Base-by-base conservation (phyloP, 2,888 invertebrate species). In the Ischnus inquisitorius region DNA sequence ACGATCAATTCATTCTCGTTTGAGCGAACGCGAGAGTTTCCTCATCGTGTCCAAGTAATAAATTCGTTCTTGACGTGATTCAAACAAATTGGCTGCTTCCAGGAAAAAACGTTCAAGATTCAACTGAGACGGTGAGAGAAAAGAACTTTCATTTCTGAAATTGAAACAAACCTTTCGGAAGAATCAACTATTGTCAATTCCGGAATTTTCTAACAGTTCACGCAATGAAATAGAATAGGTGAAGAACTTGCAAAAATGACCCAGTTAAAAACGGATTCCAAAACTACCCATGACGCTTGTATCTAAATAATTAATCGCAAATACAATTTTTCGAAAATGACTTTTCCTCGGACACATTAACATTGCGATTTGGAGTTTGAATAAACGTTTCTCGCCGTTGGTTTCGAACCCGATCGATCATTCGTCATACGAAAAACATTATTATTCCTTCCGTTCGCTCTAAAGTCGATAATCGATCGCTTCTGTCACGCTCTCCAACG, bases 391-490 rank as follows among this genome's bases (percentile, higher is more conserved):
- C 3, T 19, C 12, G 14, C 4, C 28, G 46, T 28, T 62, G 51
- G 14, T 39, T 34, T 16, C 34, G 8, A 5, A 34, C 3, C 16
- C 43, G 25, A 76, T 76, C 76, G 12, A 67, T 76, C 76, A 76
- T 54, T 41, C 51, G 10, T 54, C 54, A 10, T 4, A 10, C 65
- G 16, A 16, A 19, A n/a, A 48, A 14, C 22, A 62, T 60, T 77
- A 25, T 60, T 46, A 12, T 48, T 68, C 12, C 12, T 54, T 68
- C 1, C 64, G 10, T 22, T 28, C 28, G 65, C 71, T 72, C 34
- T 6, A 48, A 72, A 79, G 67, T 79, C 65, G 65, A 72, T 71
- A 79, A 79, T 71, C 62, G 78, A 79, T 79, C 78, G 64, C 54
- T 71, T 64, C 60, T 69, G 77, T 77, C 77, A 69, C 67, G 77